Conservation (phyloP, 2,113 vertebrate genomes). For the Apteryx mantelli region DNA sequence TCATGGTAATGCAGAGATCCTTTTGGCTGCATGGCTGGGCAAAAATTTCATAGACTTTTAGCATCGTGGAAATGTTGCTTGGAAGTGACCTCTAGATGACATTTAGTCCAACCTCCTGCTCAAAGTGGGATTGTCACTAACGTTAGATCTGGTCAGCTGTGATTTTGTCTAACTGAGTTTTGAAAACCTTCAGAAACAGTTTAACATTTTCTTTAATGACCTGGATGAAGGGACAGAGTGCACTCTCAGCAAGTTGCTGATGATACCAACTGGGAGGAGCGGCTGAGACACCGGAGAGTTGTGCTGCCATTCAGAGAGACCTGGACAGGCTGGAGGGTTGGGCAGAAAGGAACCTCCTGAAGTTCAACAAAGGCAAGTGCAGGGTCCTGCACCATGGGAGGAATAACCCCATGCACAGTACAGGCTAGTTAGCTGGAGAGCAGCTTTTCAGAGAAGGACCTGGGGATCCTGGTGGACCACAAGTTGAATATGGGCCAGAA, state of each 20-base stretch:
- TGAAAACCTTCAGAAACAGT: not conserved
- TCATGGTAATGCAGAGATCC: not conserved
- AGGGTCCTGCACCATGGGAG: too few species aligned
- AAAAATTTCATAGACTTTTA: not conserved
- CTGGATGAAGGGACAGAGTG: too few species aligned
- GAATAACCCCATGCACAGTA: too few species aligned
- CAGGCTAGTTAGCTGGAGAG: not conserved
- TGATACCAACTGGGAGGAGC: too few species aligned
- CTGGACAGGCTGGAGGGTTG: too few species aligned
- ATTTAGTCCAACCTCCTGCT: not conserved
- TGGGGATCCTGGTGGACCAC: not conserved
- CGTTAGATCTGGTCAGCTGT: not conserved
- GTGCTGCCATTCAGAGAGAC: too few species aligned
- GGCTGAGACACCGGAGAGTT: too few species aligned
- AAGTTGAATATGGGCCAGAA: not conserved
- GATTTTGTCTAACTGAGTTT: not conserved
- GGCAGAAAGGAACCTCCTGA: too few species aligned
- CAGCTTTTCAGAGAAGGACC: not conserved
- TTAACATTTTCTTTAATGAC: too few species aligned
- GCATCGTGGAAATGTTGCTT: not conserved
- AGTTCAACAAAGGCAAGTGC: too few species aligned
- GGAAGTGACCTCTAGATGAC: not conserved
- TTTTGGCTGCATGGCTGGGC: not conserved
- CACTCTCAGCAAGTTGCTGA: too few species aligned
- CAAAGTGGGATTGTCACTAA: not conserved